Evolutionary conservation across 2,113 vertebrate genomes (phyloP), one percentile per base, ranked within the genome.

Genomic region (Stercorarius parasiticus): DNA sequence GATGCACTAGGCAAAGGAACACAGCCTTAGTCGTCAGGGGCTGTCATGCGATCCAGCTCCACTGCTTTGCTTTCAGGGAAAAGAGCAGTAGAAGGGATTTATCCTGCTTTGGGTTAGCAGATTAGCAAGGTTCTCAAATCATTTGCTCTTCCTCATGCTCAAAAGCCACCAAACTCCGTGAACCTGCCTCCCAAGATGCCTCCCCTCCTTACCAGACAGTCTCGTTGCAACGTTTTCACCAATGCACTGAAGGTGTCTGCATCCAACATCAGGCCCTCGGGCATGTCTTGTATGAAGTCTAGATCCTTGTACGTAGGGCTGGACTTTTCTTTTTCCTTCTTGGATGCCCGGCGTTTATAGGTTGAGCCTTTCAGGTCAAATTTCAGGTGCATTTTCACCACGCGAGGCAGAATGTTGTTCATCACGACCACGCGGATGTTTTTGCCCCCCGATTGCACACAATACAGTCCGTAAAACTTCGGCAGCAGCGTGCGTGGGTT

Each of bases 401-500:
- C 98, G 0, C 99, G 98, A 2, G 99, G 99, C 88, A 99, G 97
- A 64, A 99, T 98, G 42, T 99, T 99, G 98, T 99, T 99, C 99
- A 99, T 99, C 67, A 99, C 99, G 10, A 99, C 99, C 94, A 99
- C 98, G 0, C 99, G 99, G 97, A 99, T 99, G 98, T 99, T 99
- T 97, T 99, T 99, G 70, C 99, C 99, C 0, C 99, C 99, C 0
- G 99, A 99, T 82, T 99, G 99, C 95, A 99, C 99, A 2, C 99
- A 99, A 97, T 99, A 99, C 62, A 99, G 98, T 92, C 99, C 99
- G 2, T 99, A 99, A 74, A 99, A 99, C 97, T 99, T 99, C 79
- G 99, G 99, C 96, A 99, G 98, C 96, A 99, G 97, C 0, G 99
- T 99, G 92, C 99, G 98, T 4, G 99, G 99, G 97, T 99, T 99